phyloP scores from a whole-genome alignment of 2,797 vertebrate genomes.

The Xenops minutus region DNA sequence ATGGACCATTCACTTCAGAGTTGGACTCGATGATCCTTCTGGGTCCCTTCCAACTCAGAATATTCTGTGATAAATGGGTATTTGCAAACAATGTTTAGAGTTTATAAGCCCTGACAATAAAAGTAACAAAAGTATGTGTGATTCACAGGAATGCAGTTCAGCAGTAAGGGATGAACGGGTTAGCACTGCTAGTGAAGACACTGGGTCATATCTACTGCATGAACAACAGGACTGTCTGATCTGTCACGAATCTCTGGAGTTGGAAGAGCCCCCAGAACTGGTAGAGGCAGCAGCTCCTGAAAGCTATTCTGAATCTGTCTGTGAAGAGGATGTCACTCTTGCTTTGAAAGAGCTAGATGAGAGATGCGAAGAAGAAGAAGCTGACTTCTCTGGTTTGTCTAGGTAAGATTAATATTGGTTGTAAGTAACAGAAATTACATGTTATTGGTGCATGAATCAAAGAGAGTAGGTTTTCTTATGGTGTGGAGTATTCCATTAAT shows the following conservation, averaged over 20 bases:
- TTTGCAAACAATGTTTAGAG: background rate
- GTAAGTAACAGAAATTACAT: background rate
- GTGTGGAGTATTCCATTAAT: background rate
- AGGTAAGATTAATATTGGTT: conserved; percentile 78
- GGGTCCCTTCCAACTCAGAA: background rate
- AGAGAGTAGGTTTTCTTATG: background rate
- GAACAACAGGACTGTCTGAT: conserved; percentile 81
- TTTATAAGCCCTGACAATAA: background rate
- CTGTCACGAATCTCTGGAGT: conserved; percentile 83
- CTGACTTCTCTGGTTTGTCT: conserved; percentile 91
- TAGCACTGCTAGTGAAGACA: conserved; percentile 89
- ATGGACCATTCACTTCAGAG: background rate
- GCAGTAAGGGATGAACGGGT: conserved; percentile 86
- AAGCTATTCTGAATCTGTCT: conserved; percentile 87
- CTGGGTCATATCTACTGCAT: conserved; percentile 81
- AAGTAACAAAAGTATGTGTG: background rate
- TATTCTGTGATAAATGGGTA: background rate
- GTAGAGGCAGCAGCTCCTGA: conserved; percentile 82
- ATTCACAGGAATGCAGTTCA: conserved; percentile 84
- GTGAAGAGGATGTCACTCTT: conserved; percentile 94
- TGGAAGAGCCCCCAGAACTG: conserved; percentile 83
- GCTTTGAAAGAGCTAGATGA: conserved; percentile 96
- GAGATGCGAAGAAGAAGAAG: conserved; percentile 96
- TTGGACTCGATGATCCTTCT: background rate
- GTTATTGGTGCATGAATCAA: background rate